Conservation (phyloP, 2,797 vertebrate species). For the Phoebastria nigripes region DNA sequence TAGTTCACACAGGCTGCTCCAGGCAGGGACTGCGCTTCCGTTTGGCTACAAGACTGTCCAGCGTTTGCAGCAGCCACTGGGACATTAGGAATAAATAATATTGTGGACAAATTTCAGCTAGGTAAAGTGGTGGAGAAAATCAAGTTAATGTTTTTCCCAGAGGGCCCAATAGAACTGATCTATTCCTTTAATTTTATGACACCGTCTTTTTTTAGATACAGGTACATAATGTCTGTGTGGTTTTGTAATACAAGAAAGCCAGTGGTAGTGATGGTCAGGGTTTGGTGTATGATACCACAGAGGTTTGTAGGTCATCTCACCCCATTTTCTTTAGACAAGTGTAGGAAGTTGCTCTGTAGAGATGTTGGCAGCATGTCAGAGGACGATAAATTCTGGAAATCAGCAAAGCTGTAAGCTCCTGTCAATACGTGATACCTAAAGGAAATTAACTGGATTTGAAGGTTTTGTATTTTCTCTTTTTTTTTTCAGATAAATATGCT, state of each 20-base stretch:
- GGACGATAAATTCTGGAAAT: slow-evolving; percentile 74
- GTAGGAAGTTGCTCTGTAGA: slow-evolving; percentile 78
- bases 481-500: neutral
- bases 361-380: slow-evolving; percentile 76
- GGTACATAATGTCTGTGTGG: neutral
- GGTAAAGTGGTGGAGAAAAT: neutral
- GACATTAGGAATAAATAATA: neutral
- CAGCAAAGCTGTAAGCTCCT: slow-evolving; percentile 72
- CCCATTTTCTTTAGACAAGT: slow-evolving; percentile 75
- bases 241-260: neutral
- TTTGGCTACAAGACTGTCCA: neutral
- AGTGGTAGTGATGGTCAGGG: neutral
- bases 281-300: neutral
- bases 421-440: slow-evolving; percentile 84
- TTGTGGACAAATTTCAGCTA: neutral
- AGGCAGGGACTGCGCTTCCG: neutral
- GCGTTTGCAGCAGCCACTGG: neutral
- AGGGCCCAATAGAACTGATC: neutral
- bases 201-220: fast-evolving
- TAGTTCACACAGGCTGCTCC: neutral
- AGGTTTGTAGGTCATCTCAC: slow-evolving; percentile 68
- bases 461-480: neutral
- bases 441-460: slow-evolving; percentile 29
- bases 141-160: neutral
- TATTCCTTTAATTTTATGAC: neutral